These are phyloP conservation scores for Entomobrya proxima DNA, from an alignment of 2,888 invertebrate genomes.

Conservation along the genomic window DNA sequence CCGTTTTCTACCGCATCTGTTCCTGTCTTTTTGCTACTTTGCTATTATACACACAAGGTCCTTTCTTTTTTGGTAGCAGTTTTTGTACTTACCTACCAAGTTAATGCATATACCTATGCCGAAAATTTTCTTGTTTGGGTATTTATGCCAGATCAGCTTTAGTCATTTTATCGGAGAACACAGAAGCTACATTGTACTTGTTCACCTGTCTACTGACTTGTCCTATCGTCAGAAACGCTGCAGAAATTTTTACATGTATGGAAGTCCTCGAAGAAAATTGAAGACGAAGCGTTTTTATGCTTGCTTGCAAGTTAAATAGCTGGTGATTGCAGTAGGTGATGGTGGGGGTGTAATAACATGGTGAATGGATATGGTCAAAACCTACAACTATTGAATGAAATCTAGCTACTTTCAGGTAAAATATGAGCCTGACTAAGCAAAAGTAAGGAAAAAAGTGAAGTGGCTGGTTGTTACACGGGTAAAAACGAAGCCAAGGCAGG, in stretches of 20 bases:
- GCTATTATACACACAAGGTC: too few species aligned
- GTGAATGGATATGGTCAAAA: conserved; percentile 15
- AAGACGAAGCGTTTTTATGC: conserved; percentile 38
- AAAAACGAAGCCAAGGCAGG: conserved; percentile 45
- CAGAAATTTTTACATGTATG: not conserved
- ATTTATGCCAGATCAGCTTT: conserved; percentile 42
- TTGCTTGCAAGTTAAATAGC: not conserved
- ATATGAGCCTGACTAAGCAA: conserved; percentile 61
- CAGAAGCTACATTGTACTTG: not conserved
- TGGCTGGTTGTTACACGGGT: conserved; percentile 38
- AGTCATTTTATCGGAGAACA: not conserved
- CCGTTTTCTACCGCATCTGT: not conserved
- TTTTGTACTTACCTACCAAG: not conserved
- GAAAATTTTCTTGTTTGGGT: not conserved
- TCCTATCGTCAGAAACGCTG: not conserved
- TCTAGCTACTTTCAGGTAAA: conserved; percentile 56
- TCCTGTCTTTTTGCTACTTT: not conserved
- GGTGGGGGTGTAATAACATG: not conserved
- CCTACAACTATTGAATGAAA: not conserved
- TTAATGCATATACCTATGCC: not conserved
- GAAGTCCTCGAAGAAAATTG: conserved; percentile 4
- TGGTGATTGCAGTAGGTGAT: not conserved
- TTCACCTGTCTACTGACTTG: conserved; percentile 1
- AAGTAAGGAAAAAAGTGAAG: conserved; percentile 45
- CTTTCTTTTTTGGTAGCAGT: not conserved